A percentile compares a stretch with the other conserved stretches of the same genome.
Conservation (phyloP, 1,140 invertebrate genomes). For the Lepidurus apus region DNA sequence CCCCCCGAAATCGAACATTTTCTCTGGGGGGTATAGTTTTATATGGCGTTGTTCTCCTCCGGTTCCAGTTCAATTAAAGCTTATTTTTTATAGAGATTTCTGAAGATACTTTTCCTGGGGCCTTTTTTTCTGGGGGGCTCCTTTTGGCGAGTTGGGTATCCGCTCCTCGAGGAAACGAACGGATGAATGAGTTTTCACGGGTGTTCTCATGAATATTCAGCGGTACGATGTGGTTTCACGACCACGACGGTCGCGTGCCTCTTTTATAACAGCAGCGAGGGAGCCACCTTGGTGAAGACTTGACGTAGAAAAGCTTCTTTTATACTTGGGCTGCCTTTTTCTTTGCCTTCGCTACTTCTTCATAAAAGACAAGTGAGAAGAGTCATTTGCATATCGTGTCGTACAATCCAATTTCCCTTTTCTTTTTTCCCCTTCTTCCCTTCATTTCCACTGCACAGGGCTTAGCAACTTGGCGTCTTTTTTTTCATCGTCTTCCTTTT, state of each 20-base stretch:
- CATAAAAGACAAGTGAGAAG: slow-evolving; percentile 22
- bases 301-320: slow-evolving; percentile 1
- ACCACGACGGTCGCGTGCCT: slow-evolving; percentile 11
- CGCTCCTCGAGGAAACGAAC: not conserved
- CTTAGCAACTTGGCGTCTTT: not conserved
- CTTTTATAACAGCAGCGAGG: slow-evolving; percentile 19
- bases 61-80: no score
- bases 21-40: no score
- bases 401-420: slow-evolving; percentile 3
- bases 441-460: not conserved
- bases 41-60: no score
- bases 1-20: not conserved
- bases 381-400: slow-evolving; percentile 19
- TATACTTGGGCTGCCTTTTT: not conserved
- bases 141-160: not conserved
- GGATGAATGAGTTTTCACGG: not conserved
- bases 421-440: not conserved
- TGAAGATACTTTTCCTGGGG: not conserved
- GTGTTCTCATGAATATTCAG: slow-evolving; percentile 22
- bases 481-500: not conserved
- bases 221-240: slow-evolving; percentile 6
- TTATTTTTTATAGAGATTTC: no score
- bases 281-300: slow-evolving; percentile 18
- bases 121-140: not conserved
- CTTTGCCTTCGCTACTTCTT: not conserved